Evolutionary conservation across 2,888 invertebrate genomes (phyloP), one percentile per base, ranked within the genome.

Genomic region (Amphimallon solstitiale): DNA sequence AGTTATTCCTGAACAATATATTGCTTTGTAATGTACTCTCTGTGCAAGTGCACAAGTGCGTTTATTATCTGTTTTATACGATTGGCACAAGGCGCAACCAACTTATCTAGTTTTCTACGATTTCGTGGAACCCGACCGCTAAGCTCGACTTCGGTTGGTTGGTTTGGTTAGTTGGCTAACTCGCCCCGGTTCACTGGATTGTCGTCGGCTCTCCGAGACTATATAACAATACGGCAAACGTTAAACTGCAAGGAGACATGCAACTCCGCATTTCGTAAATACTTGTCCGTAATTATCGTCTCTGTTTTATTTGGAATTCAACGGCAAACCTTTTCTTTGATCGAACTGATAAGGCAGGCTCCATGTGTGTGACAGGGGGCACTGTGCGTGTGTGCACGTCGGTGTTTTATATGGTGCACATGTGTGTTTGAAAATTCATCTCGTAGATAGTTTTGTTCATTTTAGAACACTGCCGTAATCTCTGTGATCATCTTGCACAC

Each of bases 231-330:
- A 56, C 56, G 56, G 40, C 56, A 56, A 56, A 56, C 21, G 38
- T 23, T 56, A 63, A 63, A 63, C 54, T 63, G 63, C 63, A 54
- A 54, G 37, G 21, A 35, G 52, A 63, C 63, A 63, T 63, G 63
- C 63, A 46, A 63, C 43, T 63, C 65, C 40, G 61, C 65, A 65
- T 65, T 65, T 65, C 59, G 65, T 60, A 48, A 65, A 65, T 65
- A 51, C 51, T 45, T 65, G 48, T 17, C 51, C 65, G 65, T 38
- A 65, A 65, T 65, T 65, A 65, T 61, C 51, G 51, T 60, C 49
- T 61, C 59, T 63, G 65, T 61, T 65, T 64, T 65, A 65, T 65
- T 65, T 38, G 49, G 65, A 59, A 60, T 65, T 65, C 65, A 51
- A 49, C 60, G 60, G 60, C 60, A 43, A 40, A 49, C 40, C 62